Conservation (phyloP, 2,113 vertebrate genomes). For the Syrmaticus mikado region DNA sequence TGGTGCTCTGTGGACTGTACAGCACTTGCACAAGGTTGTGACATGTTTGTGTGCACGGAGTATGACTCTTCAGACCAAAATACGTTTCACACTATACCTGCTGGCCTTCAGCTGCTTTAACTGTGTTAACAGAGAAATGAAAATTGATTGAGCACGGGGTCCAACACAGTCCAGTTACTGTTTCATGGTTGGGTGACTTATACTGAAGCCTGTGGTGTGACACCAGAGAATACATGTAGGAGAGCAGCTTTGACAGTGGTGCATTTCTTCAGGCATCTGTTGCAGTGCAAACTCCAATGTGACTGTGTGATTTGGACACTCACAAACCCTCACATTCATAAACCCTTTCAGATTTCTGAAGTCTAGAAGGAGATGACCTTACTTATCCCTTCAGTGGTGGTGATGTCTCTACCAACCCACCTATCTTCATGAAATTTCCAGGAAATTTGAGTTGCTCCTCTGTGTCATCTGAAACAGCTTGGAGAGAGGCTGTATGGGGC, state of each 20-base stretch:
- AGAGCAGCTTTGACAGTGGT: neutral
- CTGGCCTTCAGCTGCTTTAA: neutral
- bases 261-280: neutral
- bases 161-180: neutral
- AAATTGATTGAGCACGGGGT: neutral
- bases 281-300: neutral
- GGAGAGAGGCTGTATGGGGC: neutral
- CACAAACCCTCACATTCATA: neutral
- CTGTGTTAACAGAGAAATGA: neutral
- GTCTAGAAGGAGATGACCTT: neutral
- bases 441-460: neutral
- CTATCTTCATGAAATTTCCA: neutral
- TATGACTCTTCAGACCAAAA: neutral
- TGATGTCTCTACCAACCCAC: neutral
- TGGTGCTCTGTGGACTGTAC: neutral
- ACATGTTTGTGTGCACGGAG: rapidly evolving
- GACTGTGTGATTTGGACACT: neutral
- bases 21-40: neutral
- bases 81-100: neutral
- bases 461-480: neutral
- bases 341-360: neutral
- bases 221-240: neutral
- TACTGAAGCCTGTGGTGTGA: neutral
- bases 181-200: neutral
- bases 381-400: rapidly evolving